Base-by-base conservation (phyloP, 2,797 vertebrate genomes). In the Periophthalmus magnuspinnatus region DNA sequence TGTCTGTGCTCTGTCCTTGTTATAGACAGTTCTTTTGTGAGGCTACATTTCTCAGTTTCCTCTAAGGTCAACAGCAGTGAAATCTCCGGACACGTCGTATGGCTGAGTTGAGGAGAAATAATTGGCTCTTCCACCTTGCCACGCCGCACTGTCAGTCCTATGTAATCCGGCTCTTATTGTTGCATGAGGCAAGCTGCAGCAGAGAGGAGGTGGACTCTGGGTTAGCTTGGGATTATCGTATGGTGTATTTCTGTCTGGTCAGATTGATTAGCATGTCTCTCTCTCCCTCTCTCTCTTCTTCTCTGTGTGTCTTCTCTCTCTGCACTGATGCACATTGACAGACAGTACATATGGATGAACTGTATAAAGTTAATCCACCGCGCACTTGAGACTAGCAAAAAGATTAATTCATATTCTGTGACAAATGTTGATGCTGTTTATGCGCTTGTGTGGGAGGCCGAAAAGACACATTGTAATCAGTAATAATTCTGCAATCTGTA, bases 141-240 rank as follows among this genome's bases (percentile, higher is more conserved):
- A 71, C 71, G 84, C 81, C 74, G 72, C 34, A 75, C 70, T 76
- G 72, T 67, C 48, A 74, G 83, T 84, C 82, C 82, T 34, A 71
- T 73, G 65, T 90, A 87, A 91, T 91, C 89, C 87, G 41, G 66
- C 67, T 80, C 16, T 86, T 87, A 88, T 81, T 76, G 77, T 72
- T 57, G 81, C 69, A 69, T 0, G 63, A 72, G 84, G 34, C 72
- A 74, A 74, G 71, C 76, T 32, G 5, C 71, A 60, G 77, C 75
- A 19, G 69, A 79, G 80, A 79, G 24, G 28, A 65, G 69, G 67
- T 81, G 77, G 73, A 61, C 71, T 68, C 76, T 68, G 80, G 81
- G 77, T 79, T 78, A 41, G 65, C 47, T 54, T 60, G 45, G 75
- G 84, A 76, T 80, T 83, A 72, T 80, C 68, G 72, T 70, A 9